Evolutionary conservation across 1,140 invertebrate species (phyloP), one percentile per base, ranked within the genome.

Genomic region (Ceratoteleas bidentatus): DNA sequence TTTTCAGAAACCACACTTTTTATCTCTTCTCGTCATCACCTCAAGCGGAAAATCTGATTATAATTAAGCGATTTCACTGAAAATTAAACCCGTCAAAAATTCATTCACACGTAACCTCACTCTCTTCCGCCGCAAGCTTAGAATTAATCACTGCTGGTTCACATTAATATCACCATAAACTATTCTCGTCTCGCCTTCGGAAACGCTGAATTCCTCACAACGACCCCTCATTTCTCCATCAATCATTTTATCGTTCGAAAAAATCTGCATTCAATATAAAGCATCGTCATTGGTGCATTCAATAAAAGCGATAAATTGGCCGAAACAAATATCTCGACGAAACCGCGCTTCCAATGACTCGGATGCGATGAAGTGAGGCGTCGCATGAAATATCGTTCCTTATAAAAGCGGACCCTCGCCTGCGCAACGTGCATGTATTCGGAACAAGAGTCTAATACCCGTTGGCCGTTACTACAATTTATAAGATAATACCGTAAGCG

Each of bases 401-500:
- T 75, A 66, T 60, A 66, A 75, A 53, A 56, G 70, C 43, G 49
- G 38, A 13, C 50, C 61, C 40, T 32, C 38, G 14, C n/a, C n/a
- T n/a, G 49, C 43, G 50, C 16, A 33, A 38, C 34, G 56, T 36
- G 33, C 38, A 49, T 66, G 61, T 66, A 68, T 66, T 47, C 53
- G n/a, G 57, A 66, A 49, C 34, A 69, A 54, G 49, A 68, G 16
- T 43, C 57, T 76, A 76, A 76, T 76, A 61, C 73, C 65, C 34
- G 14, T 14, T 24, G 34, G 50, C 34, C 74, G 50, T 77, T 77
- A 69, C 54, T 69, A 69, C 74, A 64, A 77, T 77, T 77, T 77
- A 77, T 77, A 77, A 77, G 74, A 77, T 77, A 77, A 77, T 69
- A 66, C 47, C 56, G 57, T 56, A 53, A 34, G 56, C 38, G 33